These are phyloP conservation scores for Ispidina picta DNA, from an alignment of 2,797 vertebrate species.

Conservation along the genomic window DNA sequence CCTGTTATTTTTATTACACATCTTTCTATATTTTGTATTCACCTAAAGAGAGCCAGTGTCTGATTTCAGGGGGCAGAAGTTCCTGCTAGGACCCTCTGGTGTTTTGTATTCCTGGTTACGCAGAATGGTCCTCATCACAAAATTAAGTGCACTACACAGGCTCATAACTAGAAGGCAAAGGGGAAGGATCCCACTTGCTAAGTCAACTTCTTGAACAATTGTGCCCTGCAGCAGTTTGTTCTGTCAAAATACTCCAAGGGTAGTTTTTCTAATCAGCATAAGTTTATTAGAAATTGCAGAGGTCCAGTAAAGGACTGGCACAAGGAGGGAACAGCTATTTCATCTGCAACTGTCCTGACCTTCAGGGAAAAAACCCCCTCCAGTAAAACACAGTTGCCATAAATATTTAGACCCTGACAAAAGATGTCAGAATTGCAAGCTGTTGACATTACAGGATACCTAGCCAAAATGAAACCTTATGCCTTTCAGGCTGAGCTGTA, in stretches of 20 bases:
- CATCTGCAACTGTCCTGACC: conserved; percentile 14
- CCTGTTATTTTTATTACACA: background rate
- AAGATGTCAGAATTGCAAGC: conserved; percentile 29
- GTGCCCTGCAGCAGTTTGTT: background rate
- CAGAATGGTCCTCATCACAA: background rate
- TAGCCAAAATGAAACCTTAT: background rate
- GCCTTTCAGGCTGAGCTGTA: conserved; percentile 1
- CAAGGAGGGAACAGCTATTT: background rate
- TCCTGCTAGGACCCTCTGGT: background rate
- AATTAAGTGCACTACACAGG: background rate
- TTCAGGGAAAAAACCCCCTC: background rate
- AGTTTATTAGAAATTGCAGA: background rate
- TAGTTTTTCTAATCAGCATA: background rate
- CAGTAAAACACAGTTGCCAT: background rate
- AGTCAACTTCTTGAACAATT: background rate
- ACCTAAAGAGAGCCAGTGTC: background rate
- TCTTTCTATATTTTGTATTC: background rate
- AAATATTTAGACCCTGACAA: conserved; percentile 43
- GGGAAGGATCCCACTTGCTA: background rate
- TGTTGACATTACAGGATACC: background rate
- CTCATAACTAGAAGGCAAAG: background rate
- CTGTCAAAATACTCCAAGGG: background rate
- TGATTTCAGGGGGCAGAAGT: background rate
- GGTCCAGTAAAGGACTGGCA: background rate
- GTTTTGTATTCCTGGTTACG: background rate